phyloP scores from a whole-genome alignment of 2,797 vertebrate species.

The Mormyrus hasselquistii region DNA sequence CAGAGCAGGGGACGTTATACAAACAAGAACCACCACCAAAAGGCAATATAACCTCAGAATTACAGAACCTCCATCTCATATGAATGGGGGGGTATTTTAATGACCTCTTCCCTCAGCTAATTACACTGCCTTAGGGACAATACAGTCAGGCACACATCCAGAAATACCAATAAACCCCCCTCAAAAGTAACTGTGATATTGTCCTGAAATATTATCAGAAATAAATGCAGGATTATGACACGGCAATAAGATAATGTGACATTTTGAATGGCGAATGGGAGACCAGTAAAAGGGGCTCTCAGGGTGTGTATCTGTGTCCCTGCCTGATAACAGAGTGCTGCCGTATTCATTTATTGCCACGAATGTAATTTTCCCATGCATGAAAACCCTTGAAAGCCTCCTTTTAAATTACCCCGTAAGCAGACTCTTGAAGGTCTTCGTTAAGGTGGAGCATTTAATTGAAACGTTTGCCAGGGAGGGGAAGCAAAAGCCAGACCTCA shows the following conservation, averaged over 20 bases:
- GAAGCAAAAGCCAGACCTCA: not conserved
- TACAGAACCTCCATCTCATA: not conserved
- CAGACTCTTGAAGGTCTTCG: not conserved
- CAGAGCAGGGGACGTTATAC: not conserved
- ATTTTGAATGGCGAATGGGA: not conserved
- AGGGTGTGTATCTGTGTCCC: not conserved
- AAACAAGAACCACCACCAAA: not conserved
- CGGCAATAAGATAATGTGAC: not conserved
- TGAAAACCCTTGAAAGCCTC: not conserved
- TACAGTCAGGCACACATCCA: not conserved
- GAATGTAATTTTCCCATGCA: not conserved
- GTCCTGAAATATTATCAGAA: not conserved
- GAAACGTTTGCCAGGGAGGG: not conserved
- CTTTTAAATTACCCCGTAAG: constrained; percentile 12
- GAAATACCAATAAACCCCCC: not conserved
- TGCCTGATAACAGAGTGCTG: not conserved
- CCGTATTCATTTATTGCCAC: not conserved
- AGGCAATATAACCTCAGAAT: not conserved
- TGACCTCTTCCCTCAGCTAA: not conserved
- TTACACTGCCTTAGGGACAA: not conserved
- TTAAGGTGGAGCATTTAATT: constrained; percentile 14
- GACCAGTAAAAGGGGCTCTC: not conserved
- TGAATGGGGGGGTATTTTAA: not conserved
- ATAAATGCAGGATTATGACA: not conserved
- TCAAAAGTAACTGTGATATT: not conserved